Evolutionary conservation across 2,888 invertebrate species (phyloP).

Genomic region (Ceraclea dissimilis): DNA sequence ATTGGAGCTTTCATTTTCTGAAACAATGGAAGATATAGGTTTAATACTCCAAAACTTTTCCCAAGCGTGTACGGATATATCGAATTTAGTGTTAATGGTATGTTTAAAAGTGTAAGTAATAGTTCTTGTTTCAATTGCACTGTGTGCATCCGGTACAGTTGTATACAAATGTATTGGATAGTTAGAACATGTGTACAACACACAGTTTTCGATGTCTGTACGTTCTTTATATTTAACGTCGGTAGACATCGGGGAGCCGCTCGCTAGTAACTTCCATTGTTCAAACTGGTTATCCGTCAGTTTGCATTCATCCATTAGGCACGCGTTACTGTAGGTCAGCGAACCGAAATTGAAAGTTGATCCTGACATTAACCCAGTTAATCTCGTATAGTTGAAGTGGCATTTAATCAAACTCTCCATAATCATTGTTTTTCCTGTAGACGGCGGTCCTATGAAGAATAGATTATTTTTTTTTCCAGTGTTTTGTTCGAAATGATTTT

Average conservation of each 20-base stretch:
- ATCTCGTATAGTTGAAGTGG: conserved; percentile 26
- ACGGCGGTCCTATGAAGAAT: conserved; percentile 15
- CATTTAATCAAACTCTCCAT: conserved; percentile 9
- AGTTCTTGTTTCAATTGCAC: conserved; percentile 15
- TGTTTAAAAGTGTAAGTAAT: conserved; percentile 5
- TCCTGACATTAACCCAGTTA: conserved; percentile 27
- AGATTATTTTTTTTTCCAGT: conserved; percentile 14
- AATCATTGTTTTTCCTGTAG: conserved; percentile 17
- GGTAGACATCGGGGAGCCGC: conserved; percentile 16
- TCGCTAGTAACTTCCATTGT: conserved; percentile 22
- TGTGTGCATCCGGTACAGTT: conserved; percentile 1
- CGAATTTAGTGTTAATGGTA: background rate
- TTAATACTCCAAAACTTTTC: background rate
- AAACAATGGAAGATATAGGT: background rate
- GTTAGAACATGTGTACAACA: conserved; percentile 10
- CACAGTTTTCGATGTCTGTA: conserved; percentile 11
- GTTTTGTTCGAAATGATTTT: conserved; percentile 4
- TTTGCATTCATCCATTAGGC: conserved; percentile 21
- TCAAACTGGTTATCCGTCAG: conserved; percentile 22
- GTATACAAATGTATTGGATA: conserved; percentile 17
- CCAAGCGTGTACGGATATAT: background rate
- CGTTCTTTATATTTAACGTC: conserved; percentile 23
- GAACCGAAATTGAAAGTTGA: conserved; percentile 15
- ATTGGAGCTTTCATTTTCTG: background rate
- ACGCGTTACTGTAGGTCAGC: conserved; percentile 15